These are phyloP conservation scores for Ceyx erithaca DNA, from an alignment of 2,797 vertebrate genomes.

Conservation along the genomic window DNA sequence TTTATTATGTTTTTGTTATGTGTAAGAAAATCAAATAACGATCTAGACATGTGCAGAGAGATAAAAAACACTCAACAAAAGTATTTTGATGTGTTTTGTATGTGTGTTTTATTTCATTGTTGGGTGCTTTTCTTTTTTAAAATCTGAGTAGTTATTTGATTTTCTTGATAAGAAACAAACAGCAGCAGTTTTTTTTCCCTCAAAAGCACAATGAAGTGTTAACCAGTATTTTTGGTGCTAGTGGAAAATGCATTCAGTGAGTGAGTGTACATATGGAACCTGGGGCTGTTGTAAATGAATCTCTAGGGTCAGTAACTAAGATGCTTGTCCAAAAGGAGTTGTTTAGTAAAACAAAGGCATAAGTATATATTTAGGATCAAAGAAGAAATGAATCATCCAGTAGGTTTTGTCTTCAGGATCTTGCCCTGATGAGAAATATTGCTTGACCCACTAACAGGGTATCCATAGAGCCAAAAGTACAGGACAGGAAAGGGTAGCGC, in stretches of 20 bases:
- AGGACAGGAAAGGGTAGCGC: neutral
- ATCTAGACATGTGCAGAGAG: neutral
- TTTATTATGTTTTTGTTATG: neutral
- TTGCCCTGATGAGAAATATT: neutral
- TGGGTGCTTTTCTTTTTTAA: neutral
- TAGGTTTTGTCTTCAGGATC: neutral
- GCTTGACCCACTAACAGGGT: neutral
- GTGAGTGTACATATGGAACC: neutral
- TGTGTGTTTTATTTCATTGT: neutral
- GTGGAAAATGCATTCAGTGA: neutral
- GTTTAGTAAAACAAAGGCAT: neutral
- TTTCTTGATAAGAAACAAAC: neutral
- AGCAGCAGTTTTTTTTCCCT: accelerated
- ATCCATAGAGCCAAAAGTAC: neutral
- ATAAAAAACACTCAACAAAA: neutral
- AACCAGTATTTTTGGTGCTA: neutral
- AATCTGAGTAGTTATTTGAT: neutral
- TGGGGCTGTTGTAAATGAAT: neutral
- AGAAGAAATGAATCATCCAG: neutral
- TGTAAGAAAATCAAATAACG: neutral
- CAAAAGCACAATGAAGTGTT: neutral
- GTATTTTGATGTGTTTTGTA: neutral
- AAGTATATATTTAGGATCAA: neutral
- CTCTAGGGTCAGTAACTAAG: neutral
- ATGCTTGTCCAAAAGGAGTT: neutral